phyloP scores from a whole-genome alignment of 2,797 vertebrate genomes.

The Eulemur mongoz region DNA sequence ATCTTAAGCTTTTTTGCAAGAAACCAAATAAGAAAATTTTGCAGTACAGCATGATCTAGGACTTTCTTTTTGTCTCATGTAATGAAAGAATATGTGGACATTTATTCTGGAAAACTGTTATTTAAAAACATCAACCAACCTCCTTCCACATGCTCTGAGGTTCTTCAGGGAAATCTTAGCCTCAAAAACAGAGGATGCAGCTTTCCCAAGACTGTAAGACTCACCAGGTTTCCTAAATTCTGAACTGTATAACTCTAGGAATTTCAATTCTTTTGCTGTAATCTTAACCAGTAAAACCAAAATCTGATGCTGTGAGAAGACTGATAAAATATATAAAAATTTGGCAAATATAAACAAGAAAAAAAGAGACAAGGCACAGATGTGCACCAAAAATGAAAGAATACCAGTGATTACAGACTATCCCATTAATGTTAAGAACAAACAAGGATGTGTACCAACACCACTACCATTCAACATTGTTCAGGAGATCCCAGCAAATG shows the following conservation, averaged over 20 bases:
- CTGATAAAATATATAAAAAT: not conserved
- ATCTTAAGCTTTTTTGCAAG: not conserved
- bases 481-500: not conserved
- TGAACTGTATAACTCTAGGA: not conserved
- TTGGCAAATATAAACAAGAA: not conserved
- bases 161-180: constrained; percentile 10
- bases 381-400: not conserved
- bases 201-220: not conserved
- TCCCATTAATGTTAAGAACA: not conserved
- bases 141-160: not conserved
- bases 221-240: not conserved
- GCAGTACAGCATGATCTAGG: not conserved
- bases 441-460: not conserved
- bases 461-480: not conserved
- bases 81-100: not conserved
- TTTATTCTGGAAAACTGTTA: constrained; percentile 24
- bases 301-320: not conserved
- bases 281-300: not conserved
- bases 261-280: constrained; percentile 11
- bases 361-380: not conserved
- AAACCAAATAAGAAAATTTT: not conserved
- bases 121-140: not conserved
- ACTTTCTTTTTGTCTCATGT: not conserved
- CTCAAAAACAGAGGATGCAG: constrained; percentile 8
- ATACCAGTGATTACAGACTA: not conserved